Evolutionary conservation across 2,797 vertebrate species (phyloP).

Genomic region (Rallus crepitans): DNA sequence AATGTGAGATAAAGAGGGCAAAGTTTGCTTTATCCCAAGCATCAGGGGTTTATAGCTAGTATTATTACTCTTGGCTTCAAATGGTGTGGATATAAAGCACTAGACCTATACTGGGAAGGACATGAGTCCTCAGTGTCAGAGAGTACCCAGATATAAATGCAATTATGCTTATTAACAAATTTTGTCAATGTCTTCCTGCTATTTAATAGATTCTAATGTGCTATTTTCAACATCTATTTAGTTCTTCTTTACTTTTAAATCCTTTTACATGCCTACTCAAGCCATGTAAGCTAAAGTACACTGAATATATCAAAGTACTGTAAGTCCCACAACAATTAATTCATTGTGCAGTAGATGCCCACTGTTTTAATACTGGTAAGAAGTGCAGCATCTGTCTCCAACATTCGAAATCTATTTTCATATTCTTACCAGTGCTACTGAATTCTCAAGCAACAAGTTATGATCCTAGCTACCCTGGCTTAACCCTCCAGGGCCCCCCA

Average conservation of each 20-base stretch:
- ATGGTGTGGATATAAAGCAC: not conserved
- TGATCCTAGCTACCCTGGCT: not conserved
- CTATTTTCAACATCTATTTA: not conserved
- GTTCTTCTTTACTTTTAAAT: not conserved
- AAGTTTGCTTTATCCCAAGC: not conserved
- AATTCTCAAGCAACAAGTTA: not conserved
- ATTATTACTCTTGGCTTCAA: not conserved
- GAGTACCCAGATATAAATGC: not conserved
- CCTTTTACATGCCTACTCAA: not conserved
- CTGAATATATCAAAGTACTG: not conserved
- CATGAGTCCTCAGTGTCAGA: not conserved
- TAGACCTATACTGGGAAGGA: not conserved
- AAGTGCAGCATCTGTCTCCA: not conserved
- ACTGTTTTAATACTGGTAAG: not conserved
- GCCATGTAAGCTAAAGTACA: not conserved
- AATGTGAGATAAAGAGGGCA: not conserved
- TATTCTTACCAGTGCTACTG: not conserved
- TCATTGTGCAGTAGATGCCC: not conserved
- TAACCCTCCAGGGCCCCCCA: accelerated
- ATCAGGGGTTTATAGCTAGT: not conserved
- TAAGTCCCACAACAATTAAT: not conserved
- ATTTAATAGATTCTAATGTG: not conserved
- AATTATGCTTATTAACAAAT: not conserved
- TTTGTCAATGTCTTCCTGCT: not conserved
- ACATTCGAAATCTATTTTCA: not conserved